These are phyloP conservation scores for Eurystomus glaucurus DNA, from an alignment of 2,797 vertebrate species.

Conservation along the genomic window DNA sequence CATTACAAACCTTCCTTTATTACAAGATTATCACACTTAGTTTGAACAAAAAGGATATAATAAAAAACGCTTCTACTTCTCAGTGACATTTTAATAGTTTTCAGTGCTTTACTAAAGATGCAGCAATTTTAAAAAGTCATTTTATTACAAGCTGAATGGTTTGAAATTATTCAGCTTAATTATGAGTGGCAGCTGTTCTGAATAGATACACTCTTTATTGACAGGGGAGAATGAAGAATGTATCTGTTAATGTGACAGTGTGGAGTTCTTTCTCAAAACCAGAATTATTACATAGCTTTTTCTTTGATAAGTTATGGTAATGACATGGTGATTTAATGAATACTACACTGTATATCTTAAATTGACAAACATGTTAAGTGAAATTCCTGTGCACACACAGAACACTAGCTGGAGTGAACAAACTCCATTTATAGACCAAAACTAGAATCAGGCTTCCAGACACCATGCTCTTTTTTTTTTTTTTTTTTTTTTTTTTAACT, in stretches of 20 bases:
- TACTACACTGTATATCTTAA: not conserved
- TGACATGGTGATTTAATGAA: not conserved
- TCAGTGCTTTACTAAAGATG: not conserved
- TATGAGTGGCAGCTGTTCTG: not conserved
- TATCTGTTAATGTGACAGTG: not conserved
- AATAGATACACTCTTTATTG: not conserved
- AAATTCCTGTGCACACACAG: not conserved
- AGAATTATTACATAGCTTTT: not conserved
- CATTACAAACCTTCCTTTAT: not conserved
- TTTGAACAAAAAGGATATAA: not conserved
- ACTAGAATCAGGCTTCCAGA: not conserved
- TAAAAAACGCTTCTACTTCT: not conserved
- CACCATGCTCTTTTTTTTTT: not conserved
- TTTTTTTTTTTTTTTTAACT: not conserved
- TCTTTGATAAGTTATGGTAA: not conserved
- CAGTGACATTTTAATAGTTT: not conserved
- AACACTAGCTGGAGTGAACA: not conserved
- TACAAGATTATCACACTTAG: not conserved
- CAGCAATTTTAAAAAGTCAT: not conserved
- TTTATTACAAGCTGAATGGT: not conserved
- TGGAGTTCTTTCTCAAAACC: not conserved
- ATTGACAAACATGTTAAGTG: not conserved
- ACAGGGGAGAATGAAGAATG: not conserved
- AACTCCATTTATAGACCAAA: not conserved
- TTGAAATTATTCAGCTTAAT: conserved; percentile 20